Evolutionary conservation across 1,140 invertebrate genomes (phyloP).

Genomic region (Dufourea novaeangliae): DNA sequence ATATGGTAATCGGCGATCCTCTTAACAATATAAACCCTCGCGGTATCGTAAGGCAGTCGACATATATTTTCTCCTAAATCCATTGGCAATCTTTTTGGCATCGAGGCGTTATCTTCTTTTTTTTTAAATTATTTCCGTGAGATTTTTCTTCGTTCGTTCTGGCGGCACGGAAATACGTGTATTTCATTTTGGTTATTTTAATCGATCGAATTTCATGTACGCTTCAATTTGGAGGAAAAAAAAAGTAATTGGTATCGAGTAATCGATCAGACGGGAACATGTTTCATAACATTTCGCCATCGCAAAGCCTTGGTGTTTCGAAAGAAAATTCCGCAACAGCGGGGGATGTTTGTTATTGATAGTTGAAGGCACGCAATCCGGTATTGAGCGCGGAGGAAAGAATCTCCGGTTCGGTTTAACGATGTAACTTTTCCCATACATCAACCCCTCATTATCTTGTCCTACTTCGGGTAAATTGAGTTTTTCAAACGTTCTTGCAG

Average conservation of each 20-base stretch:
- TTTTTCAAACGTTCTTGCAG: constrained; percentile 22
- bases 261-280: constrained; percentile 39
- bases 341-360: constrained; percentile 37
- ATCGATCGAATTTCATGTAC: constrained; percentile 15
- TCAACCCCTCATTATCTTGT: constrained; percentile 42
- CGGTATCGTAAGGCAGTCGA: neutral
- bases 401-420: constrained; percentile 21
- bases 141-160: constrained; percentile 31
- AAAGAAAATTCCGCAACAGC: constrained; percentile 22
- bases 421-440: constrained; percentile 42
- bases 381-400: constrained; percentile 28
- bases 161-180: neutral
- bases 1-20: neutral
- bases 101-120: neutral
- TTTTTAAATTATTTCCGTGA: neutral
- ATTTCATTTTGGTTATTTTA: neutral
- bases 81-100: neutral
- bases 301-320: constrained; percentile 18
- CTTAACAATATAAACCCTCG: neutral
- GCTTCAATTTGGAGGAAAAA: neutral
- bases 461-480: constrained; percentile 28
- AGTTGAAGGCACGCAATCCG: constrained; percentile 44
- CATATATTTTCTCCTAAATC: neutral
- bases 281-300: constrained; percentile 26
- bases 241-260: constrained; percentile 28